phyloP scores from a whole-genome alignment of 2,113 vertebrate genomes.

The Syrrhaptes paradoxus region DNA sequence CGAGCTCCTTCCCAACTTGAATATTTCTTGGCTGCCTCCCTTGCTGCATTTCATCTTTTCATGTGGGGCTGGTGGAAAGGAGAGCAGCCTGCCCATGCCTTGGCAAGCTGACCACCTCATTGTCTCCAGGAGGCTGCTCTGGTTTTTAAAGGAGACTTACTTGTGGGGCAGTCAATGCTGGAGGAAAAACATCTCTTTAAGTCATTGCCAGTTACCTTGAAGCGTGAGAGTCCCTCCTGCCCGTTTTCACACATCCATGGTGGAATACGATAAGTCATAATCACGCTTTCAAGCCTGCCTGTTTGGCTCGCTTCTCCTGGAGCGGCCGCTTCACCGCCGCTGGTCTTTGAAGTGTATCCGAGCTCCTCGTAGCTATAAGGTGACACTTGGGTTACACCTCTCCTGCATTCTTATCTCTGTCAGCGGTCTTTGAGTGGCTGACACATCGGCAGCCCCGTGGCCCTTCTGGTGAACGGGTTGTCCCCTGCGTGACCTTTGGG shows the following conservation, averaged over 20 bases:
- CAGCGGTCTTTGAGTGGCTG: conserved; percentile 72
- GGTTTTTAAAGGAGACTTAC: background rate
- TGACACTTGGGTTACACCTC: conserved; percentile 66
- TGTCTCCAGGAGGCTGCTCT: background rate
- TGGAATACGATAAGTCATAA: conserved; percentile 22
- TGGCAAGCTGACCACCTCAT: rapidly evolving
- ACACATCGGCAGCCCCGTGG: conserved; percentile 50
- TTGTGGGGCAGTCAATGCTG: no score
- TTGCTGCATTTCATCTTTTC: background rate
- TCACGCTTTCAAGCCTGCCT: background rate
- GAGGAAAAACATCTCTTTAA: background rate
- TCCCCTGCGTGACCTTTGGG: conserved; percentile 73
- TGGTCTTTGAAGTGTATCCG: conserved; percentile 73
- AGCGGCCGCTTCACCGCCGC: background rate
- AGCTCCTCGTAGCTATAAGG: conserved; percentile 42
- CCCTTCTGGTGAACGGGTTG: conserved; percentile 47
- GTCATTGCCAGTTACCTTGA: background rate
- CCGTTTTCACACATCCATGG: background rate
- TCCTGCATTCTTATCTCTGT: conserved; percentile 66
- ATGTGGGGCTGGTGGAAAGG: rapidly evolving
- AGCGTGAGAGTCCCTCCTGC: background rate
- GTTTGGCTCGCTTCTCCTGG: background rate
- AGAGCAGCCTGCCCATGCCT: background rate
- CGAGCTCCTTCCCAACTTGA: background rate
- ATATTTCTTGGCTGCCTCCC: background rate